phyloP scores from a whole-genome alignment of 2,113 vertebrate genomes.

The Mungos mungo region DNA sequence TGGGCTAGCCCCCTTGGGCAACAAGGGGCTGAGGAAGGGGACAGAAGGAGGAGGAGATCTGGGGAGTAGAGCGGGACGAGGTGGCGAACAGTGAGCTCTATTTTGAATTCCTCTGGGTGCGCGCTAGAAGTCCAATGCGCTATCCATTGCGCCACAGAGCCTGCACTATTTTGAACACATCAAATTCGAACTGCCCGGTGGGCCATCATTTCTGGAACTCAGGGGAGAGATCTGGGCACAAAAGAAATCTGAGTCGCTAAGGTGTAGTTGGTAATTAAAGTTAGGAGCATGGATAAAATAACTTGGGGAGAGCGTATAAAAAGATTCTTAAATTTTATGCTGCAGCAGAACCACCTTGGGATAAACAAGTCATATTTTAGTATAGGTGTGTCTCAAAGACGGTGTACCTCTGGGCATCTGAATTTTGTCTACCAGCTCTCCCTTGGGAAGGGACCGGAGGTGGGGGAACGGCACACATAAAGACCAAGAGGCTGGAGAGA shows the following conservation, averaged over 20 bases:
- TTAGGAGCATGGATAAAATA: neutral
- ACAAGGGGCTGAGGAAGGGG: neutral
- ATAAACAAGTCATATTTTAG: neutral
- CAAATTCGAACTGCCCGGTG: neutral
- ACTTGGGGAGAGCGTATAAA: neutral
- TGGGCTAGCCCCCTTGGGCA: neutral
- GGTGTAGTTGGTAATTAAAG: neutral
- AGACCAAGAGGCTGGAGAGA: neutral
- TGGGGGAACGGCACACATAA: neutral
- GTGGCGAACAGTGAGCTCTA: neutral
- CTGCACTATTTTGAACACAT: neutral
- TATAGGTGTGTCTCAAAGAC: neutral
- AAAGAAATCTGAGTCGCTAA: neutral
- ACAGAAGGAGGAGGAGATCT: neutral
- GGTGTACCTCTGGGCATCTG: neutral
- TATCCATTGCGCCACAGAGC: too few species aligned
- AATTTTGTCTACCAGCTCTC: neutral
- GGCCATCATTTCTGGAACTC: neutral
- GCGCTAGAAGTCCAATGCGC: too few species aligned
- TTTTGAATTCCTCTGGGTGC: too few species aligned
- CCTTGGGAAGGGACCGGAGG: too few species aligned
- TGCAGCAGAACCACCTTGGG: neutral
- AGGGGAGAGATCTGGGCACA: neutral
- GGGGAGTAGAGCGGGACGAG: neutral
- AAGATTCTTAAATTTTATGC: neutral